Conservation (phyloP, 2,797 vertebrate species). For the Platalea minor region DNA sequence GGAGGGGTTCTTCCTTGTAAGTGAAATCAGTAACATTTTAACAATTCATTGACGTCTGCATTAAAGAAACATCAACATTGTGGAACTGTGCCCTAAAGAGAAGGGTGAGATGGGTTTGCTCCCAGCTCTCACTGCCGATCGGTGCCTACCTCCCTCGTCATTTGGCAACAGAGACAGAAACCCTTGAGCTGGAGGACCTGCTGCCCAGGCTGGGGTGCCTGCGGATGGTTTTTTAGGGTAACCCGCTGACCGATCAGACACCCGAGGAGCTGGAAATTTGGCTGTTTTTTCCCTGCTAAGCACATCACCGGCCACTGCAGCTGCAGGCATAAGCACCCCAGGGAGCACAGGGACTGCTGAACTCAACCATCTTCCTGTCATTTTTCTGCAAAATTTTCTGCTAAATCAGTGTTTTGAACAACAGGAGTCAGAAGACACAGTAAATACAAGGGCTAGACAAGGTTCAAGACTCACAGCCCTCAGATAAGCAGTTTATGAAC, state of each 20-base stretch:
- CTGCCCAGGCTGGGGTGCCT: background rate
- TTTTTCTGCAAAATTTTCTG: background rate
- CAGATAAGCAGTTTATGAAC: background rate
- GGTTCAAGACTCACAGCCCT: background rate
- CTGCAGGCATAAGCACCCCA: background rate
- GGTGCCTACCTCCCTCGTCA: fast-evolving
- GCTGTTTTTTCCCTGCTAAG: background rate
- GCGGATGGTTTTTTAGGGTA: background rate
- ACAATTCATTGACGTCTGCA: background rate
- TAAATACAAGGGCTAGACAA: background rate
- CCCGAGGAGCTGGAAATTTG: background rate
- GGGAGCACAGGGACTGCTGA: background rate
- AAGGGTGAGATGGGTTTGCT: background rate
- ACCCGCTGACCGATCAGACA: fast-evolving
- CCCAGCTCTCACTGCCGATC: background rate
- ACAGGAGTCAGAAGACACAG: fast-evolving
- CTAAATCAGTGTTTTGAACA: background rate
- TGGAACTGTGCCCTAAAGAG: background rate
- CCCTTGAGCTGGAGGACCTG: background rate
- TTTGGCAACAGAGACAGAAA: background rate
- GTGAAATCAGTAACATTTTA: background rate
- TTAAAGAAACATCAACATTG: background rate
- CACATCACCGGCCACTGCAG: fast-evolving
- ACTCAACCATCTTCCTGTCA: fast-evolving
- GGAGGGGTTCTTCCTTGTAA: too few relatives aligned